Evolutionary conservation across 2,888 invertebrate species (phyloP), one percentile per base, ranked within the genome.

Genomic region (Hemistola chrysoprasaria): DNA sequence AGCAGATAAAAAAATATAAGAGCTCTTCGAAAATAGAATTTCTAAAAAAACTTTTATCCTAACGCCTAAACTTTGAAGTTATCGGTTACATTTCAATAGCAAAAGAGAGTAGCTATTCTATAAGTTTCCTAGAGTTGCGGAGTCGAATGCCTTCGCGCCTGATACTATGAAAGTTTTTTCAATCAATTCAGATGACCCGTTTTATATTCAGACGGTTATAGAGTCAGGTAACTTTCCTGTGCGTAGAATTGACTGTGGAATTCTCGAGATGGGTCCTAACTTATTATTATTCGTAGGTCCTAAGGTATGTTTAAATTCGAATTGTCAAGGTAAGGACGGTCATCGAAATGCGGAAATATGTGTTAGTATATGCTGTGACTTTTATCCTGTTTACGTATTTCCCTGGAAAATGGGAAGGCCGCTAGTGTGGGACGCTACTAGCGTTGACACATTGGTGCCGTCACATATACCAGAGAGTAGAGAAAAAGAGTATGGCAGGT

Each of bases 151-250:
- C 39, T 44, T 43, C 34, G 41, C 34, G 4, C 16, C 4, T 16
- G 41, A 41, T 26, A 40, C 48, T 56, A 55, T 52, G 48, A 57
- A 70, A 65, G 60, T 67, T 66, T 75, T 78, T 77, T 70, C 77
- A 76, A 77, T 77, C 76, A 75, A 71, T 64, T 66, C 62, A 50
- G 66, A 76, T 70, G 68, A 69, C 67, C 69, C 65, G 71, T 71
- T 77, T 76, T 73, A 72, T 76, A 78, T 77, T 73, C 76, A 64
- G 67, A 77, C 68, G 73, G 75, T 69, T 75, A 77, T 76, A 68
- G 74, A 71, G 70, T 75, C 68, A 59, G 70, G 69, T 56, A 58
- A 71, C 64, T 70, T 66, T 60, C 53, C 62, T 47, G 56, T 54
- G 55, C 50, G 42, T 45, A 37, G 60, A 43, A 57, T 59, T 51